phyloP scores from a whole-genome alignment of 2,888 invertebrate species.

The Hedychridium roseum region DNA sequence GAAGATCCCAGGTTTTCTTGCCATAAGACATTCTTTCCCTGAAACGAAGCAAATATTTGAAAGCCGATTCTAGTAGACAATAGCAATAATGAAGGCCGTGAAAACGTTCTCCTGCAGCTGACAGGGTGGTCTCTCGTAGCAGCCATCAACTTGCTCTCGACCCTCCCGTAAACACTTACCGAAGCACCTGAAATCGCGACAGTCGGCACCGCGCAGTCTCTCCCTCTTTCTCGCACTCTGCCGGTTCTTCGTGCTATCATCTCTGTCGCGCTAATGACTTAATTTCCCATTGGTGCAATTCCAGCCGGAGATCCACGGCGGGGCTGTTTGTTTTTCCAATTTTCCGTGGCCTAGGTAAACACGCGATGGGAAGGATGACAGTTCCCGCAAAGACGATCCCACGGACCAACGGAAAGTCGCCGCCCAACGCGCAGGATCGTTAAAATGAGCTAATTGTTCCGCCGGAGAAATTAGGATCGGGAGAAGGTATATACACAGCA shows the following conservation, averaged over 20 bases:
- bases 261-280: slow-evolving; percentile 40
- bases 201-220: no score
- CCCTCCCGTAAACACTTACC: slow-evolving; percentile 16
- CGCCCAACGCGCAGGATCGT: slow-evolving; percentile 11
- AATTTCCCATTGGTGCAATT: slow-evolving; percentile 38
- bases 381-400: neutral
- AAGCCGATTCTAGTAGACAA: no score
- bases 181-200: slow-evolving; percentile 31
- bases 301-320: no score
- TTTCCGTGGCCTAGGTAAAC: slow-evolving; percentile 38
- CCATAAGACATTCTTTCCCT: no score
- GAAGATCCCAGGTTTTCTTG: no score
- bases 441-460: slow-evolving; percentile 40
- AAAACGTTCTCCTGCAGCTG: slow-evolving; percentile 20
- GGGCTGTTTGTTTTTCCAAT: slow-evolving; percentile 41
- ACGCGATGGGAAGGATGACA: slow-evolving; percentile 9
- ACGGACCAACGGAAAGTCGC: slow-evolving; percentile 10
- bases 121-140: slow-evolving; percentile 23
- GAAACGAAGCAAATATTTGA: no score
- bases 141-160: slow-evolving; percentile 12
- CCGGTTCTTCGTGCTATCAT: no score
- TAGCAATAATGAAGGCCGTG: no score
- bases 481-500: neutral
- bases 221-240: no score
- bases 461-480: slow-evolving; percentile 40